Evolutionary conservation across 1,140 invertebrate species (phyloP).

Genomic region (Parasteatoda tepidariorum): DNA sequence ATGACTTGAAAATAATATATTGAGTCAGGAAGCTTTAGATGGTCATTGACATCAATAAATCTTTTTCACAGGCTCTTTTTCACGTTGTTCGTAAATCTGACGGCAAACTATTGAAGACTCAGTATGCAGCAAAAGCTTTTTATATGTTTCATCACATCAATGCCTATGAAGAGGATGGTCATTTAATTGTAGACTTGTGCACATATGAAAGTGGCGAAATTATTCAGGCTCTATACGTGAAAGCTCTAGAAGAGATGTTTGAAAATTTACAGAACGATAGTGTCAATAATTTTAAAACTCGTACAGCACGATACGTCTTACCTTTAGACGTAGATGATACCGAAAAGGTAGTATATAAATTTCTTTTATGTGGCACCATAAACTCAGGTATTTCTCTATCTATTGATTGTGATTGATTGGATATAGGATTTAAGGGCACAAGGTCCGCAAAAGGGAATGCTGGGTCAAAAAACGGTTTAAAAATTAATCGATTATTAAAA

Average conservation of each 20-base stretch:
- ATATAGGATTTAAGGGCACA: no score
- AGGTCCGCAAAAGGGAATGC: no score
- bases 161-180: slow-evolving; percentile 78
- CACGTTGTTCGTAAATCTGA: slow-evolving; percentile 76
- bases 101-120: slow-evolving; percentile 72
- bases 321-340: not conserved
- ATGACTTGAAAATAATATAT: no score
- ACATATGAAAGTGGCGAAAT: slow-evolving; percentile 80
- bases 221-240: slow-evolving; percentile 22
- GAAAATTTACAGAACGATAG: not conserved
- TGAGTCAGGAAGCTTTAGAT: no score
- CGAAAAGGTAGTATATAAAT: no score
- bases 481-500: no score
- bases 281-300: not conserved
- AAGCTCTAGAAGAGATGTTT: slow-evolving; percentile 4
- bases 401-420: no score
- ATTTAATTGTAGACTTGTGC: slow-evolving; percentile 83
- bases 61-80: slow-evolving; percentile 77
- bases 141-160: slow-evolving; percentile 93
- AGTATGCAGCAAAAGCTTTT: slow-evolving; percentile 76
- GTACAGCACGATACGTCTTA: not conserved
- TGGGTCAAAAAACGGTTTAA: no score
- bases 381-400: no score
- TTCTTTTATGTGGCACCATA: no score
- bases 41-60: no score